Base-by-base conservation (phyloP, 92 coral and sea anemone genomes). In the Actinernus sp. region DNA sequence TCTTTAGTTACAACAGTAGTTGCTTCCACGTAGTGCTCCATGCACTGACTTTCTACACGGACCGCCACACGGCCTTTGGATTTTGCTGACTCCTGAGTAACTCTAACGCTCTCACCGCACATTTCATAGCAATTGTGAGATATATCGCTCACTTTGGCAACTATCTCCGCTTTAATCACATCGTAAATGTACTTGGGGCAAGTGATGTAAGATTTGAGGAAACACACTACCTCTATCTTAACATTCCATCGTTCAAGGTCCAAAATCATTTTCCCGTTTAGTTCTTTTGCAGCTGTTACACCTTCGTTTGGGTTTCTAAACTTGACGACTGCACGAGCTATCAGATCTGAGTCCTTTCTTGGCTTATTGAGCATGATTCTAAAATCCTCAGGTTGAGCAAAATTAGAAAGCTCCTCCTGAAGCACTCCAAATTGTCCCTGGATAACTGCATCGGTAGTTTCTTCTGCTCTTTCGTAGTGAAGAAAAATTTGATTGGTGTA, bases 291-390 rank as follows among this genome's bases (percentile, higher is more conserved):
- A 2, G 49, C 77, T 18, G 46, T 51, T 29, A 50, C 63, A 20
- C 78, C 91, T 43, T 78, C 76, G 51, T 68, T 69, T 2, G 71
- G 51, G 36, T 60, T 70, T 38, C 50, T 30, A 34, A 84, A 84
- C 0, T 49, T 49, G 1, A 78, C 36, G 21, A 22, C 1, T 24
- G 91, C 91, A 19, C 0, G 1, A 1, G 55, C 81, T 32, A 41
- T 43, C 5, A 50, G 26, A 29, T 12, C 4, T 5, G 22, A 6
- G 8, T 8, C 52, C 22, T 45, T 8, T 12, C 5, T 17, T 45
- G 52, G 52, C 10, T 45, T 7, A 4, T 23, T 7, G 10, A 45
- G 11, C 52, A 18, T 8, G 11, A 45, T 5, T 4, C 5, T 18
- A 45, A 45, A 45, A n/a, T n/a, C n/a, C n/a, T n/a, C n/a, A n/a